A percentile compares a stretch with the other conserved stretches of the same genome.
phyloP scores from a whole-genome alignment of 2,888 invertebrate species.

The Drosophila melanosoma region DNA sequence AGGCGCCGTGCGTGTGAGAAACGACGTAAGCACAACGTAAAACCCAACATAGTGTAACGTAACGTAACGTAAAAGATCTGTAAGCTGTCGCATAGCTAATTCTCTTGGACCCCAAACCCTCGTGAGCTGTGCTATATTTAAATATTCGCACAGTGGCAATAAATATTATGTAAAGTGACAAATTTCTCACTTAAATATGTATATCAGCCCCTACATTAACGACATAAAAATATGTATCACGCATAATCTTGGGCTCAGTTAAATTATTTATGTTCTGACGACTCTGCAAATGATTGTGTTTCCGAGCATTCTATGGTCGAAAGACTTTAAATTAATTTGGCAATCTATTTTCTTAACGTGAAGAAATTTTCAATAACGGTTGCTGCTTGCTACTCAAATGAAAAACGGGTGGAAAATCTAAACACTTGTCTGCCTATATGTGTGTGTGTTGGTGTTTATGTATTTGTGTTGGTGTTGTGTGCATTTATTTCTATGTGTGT shows the following conservation, averaged over 20 bases:
- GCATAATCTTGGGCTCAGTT: conserved; percentile 17
- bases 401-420: conserved; percentile 33
- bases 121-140: conserved; percentile 34
- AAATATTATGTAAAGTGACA: conserved; percentile 37
- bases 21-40: conserved; percentile 37
- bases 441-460: conserved; percentile 4
- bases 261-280: background rate
- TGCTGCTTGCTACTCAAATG: conserved; percentile 46
- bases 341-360: conserved; percentile 61
- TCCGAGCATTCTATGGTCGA: conserved; percentile 17
- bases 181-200: conserved; percentile 3
- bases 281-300: background rate
- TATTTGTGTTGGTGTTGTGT: conserved; percentile 9
- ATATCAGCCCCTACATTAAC: background rate
- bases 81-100: conserved; percentile 7
- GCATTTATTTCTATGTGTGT: conserved; percentile 10
- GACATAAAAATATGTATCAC: conserved; percentile 5
- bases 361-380: conserved; percentile 66
- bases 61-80: conserved; percentile 21
- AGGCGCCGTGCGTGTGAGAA: conserved; percentile 12
- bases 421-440: conserved; percentile 21
- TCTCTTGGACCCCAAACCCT: conserved; percentile 20
- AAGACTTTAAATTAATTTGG: conserved; percentile 66
- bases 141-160: conserved; percentile 28
- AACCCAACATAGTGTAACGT: conserved; percentile 26